Evolutionary conservation across 1,140 invertebrate species (phyloP), one percentile per base, ranked within the genome.

Genomic region (Chrysomallon squamiferum): DNA sequence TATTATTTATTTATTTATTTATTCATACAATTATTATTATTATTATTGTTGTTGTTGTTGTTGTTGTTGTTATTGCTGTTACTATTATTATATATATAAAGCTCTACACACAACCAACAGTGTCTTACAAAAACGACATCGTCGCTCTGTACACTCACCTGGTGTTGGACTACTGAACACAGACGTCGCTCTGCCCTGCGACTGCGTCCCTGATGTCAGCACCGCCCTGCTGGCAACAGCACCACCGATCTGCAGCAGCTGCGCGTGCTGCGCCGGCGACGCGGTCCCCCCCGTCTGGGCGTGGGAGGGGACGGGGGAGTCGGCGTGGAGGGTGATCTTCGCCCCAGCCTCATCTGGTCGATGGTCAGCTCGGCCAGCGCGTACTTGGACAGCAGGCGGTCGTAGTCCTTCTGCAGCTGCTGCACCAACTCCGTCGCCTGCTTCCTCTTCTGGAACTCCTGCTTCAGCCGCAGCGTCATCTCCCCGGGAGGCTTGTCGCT

Each of bases 331-430:
- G 18, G 72, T 79, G 3, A 83, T 73, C 50, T 74, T 81, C 20
- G 80, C 80, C 22, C 81, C 83, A 85, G 74, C 50, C 85, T 64
- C 66, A 86, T 71, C 62, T 86, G 80, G 67, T 86, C 85, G 64
- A 86, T 86, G 13, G 81, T 85, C 9, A 85, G 74, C 56, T 86
- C 85, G 0, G 85, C 85, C 35, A 79, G 65, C 13, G 85, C 85
- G 69, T 85, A 85, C 66, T 85, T 86, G 50, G 79, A 77, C 65
- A 85, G 68, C 25, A 86, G 65, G 47, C 75, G 78, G 60, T 82
- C 80, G 68, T 83, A 84, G 52, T 83, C 80, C 47, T 76, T 73
- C 67, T 86, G 84, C 3, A 86, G 69, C 67, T 86, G 79, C 43
- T 82, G 69, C 3, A 86, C 76, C 29, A 85, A 69, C 32, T 83